phyloP scores from a whole-genome alignment of 2,797 vertebrate species.

The Sebastes trivittatus region DNA sequence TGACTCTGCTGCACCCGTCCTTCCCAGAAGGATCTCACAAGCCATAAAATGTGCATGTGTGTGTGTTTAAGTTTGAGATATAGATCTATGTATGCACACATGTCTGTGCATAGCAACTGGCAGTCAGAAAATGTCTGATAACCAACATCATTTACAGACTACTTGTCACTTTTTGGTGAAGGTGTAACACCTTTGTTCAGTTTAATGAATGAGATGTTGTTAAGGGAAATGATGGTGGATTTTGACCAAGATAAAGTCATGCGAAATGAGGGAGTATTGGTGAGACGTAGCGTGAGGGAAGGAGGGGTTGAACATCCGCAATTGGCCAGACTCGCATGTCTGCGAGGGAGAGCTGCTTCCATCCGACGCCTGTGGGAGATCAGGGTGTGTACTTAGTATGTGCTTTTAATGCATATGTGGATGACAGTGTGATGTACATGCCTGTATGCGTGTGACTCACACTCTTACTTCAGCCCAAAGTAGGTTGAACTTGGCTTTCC shows the following conservation, averaged over 20 bases:
- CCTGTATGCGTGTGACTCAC: conserved; percentile 61
- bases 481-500: conserved; percentile 36
- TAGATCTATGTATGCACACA: conserved; percentile 1
- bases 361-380: conserved; percentile 46
- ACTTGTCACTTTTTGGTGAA: not conserved
- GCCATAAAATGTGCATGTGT: conserved; percentile 18
- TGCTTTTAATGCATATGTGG: conserved; percentile 48
- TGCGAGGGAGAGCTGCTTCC: conserved; percentile 21
- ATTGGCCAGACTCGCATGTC: conserved; percentile 24
- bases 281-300: conserved; percentile 1
- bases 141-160: not conserved
- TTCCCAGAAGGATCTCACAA: conserved; percentile 47
- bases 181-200: not conserved
- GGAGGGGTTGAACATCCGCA: not conserved
- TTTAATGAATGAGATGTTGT: not conserved
- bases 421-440: conserved; percentile 28
- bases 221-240: conserved; percentile 9
- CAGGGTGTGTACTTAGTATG: conserved; percentile 51
- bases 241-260: conserved; percentile 28
- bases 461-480: conserved; percentile 50
- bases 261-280: conserved; percentile 4
- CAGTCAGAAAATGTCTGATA: conserved; percentile 26
- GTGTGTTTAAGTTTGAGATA: conserved; percentile 17
- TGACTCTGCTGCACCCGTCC: conserved; percentile 39
- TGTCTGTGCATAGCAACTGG: conserved; percentile 9